A percentile compares a stretch with the other conserved stretches of the same genome.
These are phyloP conservation scores for Tuberolachnus salignus DNA, from an alignment of 2,888 invertebrate genomes.

Conservation along the genomic window DNA sequence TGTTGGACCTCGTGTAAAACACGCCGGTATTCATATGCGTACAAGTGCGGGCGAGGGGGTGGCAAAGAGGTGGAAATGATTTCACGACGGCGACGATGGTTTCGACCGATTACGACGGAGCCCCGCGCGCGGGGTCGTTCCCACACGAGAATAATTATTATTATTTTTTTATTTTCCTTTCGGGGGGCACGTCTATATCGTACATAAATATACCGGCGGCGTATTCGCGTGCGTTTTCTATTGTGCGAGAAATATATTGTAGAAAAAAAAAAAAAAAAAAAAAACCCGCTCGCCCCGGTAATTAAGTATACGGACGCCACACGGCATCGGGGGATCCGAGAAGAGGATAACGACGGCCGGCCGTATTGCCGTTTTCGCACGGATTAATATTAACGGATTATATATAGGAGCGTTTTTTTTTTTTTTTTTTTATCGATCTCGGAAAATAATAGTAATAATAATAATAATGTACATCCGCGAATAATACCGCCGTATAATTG, in stretches of 20 bases:
- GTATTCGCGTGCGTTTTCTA: neutral
- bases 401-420: neutral
- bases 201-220: neutral
- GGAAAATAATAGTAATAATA: no score
- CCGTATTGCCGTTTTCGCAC: neutral
- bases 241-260: neutral
- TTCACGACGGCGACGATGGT: slow-evolving; percentile 46
- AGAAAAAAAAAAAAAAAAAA: neutral
- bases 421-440: neutral
- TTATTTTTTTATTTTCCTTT: slow-evolving; percentile 8
- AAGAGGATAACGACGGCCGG: slow-evolving; percentile 23
- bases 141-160: neutral
- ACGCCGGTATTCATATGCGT: neutral
- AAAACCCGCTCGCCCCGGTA: slow-evolving; percentile 8
- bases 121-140: neutral
- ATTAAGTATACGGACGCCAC: neutral
- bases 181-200: slow-evolving; percentile 8
- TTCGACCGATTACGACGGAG: slow-evolving; percentile 37
- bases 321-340: neutral
- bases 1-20: slow-evolving; percentile 46
- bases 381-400: no score
- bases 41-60: neutral
- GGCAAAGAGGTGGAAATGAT: slow-evolving; percentile 21
- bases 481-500: neutral
- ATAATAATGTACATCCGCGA: slow-evolving; percentile 18